Conservation (phyloP, 2,113 vertebrate species). For the Galemys pyrenaicus region DNA sequence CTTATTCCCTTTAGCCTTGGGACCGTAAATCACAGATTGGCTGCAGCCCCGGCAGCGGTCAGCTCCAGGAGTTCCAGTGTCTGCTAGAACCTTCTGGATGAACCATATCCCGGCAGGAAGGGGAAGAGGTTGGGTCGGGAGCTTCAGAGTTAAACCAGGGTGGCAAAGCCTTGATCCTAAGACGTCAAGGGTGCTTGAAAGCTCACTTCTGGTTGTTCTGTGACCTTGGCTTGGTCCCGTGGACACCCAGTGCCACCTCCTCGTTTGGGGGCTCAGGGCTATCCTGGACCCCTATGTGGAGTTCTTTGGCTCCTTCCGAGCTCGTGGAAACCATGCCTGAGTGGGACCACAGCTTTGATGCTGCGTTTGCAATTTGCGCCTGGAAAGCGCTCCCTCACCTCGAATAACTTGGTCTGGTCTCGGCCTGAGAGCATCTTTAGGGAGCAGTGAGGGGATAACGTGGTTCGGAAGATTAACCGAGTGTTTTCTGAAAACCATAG, state of each 20-base stretch:
- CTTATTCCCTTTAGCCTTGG: conserved; percentile 55
- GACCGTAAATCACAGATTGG: conserved; percentile 52
- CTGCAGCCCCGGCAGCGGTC: conserved; percentile 49
- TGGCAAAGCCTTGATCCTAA: background rate
- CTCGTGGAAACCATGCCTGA: background rate
- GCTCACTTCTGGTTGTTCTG: background rate
- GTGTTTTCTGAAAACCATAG: background rate
- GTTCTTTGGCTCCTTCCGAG: background rate
- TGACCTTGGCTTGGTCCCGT: background rate
- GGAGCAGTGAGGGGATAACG: background rate
- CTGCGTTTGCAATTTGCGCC: background rate
- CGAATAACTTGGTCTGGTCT: background rate
- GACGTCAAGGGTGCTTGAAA: background rate
- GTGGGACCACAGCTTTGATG: background rate
- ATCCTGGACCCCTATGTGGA: background rate
- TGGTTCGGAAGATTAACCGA: background rate
- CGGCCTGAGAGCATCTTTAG: background rate
- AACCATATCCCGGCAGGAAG: background rate
- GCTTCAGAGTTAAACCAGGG: background rate
- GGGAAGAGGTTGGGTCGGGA: background rate
- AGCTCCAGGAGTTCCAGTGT: conserved; percentile 19
- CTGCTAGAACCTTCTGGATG: background rate
- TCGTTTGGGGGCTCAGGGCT: background rate
- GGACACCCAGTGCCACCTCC: background rate
- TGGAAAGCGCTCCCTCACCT: background rate